Conservation (phyloP, 2,888 invertebrate species). For the Lycocerus yunnanus region DNA sequence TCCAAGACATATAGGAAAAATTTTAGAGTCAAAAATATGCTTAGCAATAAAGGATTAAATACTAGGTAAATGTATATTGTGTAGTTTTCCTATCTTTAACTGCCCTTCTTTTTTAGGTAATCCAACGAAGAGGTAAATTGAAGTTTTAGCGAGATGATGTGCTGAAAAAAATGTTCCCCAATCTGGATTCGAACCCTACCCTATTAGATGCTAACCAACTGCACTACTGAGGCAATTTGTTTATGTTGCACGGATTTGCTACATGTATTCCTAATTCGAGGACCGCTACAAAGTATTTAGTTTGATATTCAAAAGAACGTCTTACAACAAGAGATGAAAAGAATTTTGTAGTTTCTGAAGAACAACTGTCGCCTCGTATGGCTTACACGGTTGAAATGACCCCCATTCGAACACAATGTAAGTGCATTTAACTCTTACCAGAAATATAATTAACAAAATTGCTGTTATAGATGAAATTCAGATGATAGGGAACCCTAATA, state of each 20-base stretch:
- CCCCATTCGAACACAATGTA: constrained; percentile 79
- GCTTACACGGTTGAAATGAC: constrained; percentile 99
- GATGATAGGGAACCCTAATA: constrained; percentile 84
- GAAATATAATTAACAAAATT: constrained; percentile 74
- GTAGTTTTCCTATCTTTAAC: not conserved
- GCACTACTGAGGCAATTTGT: too few species aligned
- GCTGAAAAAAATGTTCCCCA: too few species aligned
- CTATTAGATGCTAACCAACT: too few species aligned
- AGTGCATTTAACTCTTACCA: constrained; percentile 39
- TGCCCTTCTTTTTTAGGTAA: constrained; percentile 66
- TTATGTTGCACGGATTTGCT: too few species aligned
- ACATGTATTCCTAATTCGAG: too few species aligned
- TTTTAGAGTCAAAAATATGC: constrained; percentile 77
- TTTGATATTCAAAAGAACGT: constrained; percentile 76
- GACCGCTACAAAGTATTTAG: too few species aligned
- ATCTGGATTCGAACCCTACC: too few species aligned
- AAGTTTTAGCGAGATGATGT: not conserved
- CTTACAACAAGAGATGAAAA: constrained; percentile 96
- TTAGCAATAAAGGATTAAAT: constrained; percentile 82
- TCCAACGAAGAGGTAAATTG: constrained; percentile 75
- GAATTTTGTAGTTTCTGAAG: constrained; percentile 71
- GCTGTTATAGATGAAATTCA: constrained; percentile 99
- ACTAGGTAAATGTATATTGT: constrained; percentile 59
- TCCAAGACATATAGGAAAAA: constrained; percentile 78
- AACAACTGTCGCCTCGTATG: constrained; percentile 78